phyloP scores from a whole-genome alignment of 2,888 invertebrate genomes.

The Spisula solida region DNA sequence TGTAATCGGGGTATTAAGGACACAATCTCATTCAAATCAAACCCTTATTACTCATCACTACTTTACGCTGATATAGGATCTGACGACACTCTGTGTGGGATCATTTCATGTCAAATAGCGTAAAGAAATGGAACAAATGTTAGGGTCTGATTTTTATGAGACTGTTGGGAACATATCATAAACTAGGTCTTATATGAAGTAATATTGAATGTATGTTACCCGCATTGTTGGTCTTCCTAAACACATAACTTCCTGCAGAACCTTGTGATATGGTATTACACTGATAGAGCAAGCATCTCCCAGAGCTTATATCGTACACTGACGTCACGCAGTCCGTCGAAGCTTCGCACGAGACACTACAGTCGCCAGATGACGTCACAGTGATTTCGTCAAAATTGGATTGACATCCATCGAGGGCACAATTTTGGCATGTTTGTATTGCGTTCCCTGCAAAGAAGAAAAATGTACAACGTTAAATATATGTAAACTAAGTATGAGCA shows the following conservation, averaged over 20 bases:
- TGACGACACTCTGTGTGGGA: too few relatives aligned
- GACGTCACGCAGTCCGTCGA: background rate
- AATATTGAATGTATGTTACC: background rate
- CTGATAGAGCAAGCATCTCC: background rate
- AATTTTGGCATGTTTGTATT: constrained; percentile 2
- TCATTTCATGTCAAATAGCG: too few relatives aligned
- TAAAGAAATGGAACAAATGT: too few relatives aligned
- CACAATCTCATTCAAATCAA: too few relatives aligned
- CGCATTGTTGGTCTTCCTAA: background rate
- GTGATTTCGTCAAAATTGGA: background rate
- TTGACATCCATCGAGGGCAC: background rate
- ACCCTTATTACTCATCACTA: too few relatives aligned
- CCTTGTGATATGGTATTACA: background rate
- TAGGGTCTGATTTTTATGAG: too few relatives aligned
- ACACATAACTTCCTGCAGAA: background rate
- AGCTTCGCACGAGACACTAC: background rate
- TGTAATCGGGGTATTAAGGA: too few relatives aligned
- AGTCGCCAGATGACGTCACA: background rate
- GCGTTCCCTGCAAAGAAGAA: background rate
- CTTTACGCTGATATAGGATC: too few relatives aligned
- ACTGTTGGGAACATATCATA: background rate
- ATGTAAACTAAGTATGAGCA: too few relatives aligned
- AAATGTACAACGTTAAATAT: background rate
- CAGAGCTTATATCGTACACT: background rate
- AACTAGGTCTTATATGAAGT: too few relatives aligned